phyloP scores from a whole-genome alignment of 2,113 vertebrate species.

The Phaetusa simplex region DNA sequence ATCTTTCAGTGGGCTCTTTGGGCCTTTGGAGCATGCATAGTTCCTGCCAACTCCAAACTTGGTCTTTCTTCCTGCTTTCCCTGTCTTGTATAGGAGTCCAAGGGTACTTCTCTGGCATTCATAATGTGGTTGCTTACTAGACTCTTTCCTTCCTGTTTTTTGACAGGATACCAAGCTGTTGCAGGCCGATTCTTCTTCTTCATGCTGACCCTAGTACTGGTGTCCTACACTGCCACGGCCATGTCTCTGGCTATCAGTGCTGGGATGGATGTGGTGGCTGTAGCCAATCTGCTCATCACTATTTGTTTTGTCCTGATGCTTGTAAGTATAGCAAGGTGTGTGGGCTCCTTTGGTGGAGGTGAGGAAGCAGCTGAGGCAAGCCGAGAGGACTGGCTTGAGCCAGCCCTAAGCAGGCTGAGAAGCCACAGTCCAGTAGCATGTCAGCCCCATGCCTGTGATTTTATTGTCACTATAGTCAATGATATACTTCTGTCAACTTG shows the following conservation, averaged over 20 bases:
- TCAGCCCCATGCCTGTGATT: neutral
- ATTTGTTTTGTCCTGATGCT: constrained; percentile 72
- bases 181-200: constrained; percentile 62
- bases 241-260: constrained; percentile 70
- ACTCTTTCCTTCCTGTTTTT: neutral
- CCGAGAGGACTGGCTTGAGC: neutral
- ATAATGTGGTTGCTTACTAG: neutral
- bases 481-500: neutral
- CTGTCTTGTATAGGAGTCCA: neutral
- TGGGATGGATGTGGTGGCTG: constrained; percentile 67
- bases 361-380: neutral
- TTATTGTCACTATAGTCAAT: neutral
- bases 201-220: constrained; percentile 47
- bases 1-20: neutral
- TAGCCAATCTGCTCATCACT: constrained; percentile 67
- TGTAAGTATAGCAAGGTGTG: neutral
- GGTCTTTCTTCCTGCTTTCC: neutral
- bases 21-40: neutral
- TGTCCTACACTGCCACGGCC: constrained; percentile 65
- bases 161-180: constrained; percentile 56
- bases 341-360: neutral
- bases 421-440: neutral
- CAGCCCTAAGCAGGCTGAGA: neutral
- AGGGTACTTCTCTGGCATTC: neutral
- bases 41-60: neutral